Percentiles rank a stretch among this genome's conserved stretches.
phyloP scores from a whole-genome alignment of 2,113 vertebrate species.

The Hippocampus abdominalis region DNA sequence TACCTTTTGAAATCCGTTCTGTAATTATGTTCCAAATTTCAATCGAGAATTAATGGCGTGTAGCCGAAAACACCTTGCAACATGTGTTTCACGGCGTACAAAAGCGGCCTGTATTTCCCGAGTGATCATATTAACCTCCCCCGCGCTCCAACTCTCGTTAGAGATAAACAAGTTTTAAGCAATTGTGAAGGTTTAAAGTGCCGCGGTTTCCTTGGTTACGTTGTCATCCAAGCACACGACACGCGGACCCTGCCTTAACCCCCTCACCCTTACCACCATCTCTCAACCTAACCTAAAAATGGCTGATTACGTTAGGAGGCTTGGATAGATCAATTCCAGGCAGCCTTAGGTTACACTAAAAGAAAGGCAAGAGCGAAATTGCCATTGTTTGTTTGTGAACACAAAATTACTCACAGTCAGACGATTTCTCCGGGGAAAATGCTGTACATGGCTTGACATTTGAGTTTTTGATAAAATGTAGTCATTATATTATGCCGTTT shows the following conservation, averaged over 20 bases:
- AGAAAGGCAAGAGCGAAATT: slow-evolving; percentile 69
- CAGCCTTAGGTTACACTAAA: slow-evolving; percentile 67
- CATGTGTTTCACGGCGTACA: slow-evolving; percentile 25
- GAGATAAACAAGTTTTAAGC: slow-evolving; percentile 63
- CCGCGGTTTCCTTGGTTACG: slow-evolving; percentile 72
- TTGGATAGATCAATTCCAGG: slow-evolving; percentile 69
- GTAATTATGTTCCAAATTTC: slow-evolving; percentile 71
- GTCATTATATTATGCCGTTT: not conserved
- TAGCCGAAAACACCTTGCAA: slow-evolving; percentile 27
- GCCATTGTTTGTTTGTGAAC: slow-evolving; percentile 60
- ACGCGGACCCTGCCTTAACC: slow-evolving; percentile 33
- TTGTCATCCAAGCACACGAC: slow-evolving; percentile 63
- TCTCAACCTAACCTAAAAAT: slow-evolving; percentile 60
- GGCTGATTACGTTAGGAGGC: slow-evolving; percentile 72
- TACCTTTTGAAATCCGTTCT: slow-evolving; percentile 63
- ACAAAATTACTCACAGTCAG: slow-evolving; percentile 63
- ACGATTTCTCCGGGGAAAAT: slow-evolving; percentile 13
- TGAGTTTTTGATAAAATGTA: not conserved
- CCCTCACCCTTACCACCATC: slow-evolving; percentile 44
- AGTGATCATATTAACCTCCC: slow-evolving; percentile 68
- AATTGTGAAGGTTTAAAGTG: slow-evolving; percentile 64
- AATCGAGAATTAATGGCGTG: slow-evolving; percentile 35
- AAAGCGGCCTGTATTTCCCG: slow-evolving; percentile 50
- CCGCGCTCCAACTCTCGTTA: slow-evolving; percentile 51
- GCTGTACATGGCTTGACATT: slow-evolving; percentile 19